phyloP scores from a whole-genome alignment of 2,888 invertebrate genomes.

The Xanthia icteritia region DNA sequence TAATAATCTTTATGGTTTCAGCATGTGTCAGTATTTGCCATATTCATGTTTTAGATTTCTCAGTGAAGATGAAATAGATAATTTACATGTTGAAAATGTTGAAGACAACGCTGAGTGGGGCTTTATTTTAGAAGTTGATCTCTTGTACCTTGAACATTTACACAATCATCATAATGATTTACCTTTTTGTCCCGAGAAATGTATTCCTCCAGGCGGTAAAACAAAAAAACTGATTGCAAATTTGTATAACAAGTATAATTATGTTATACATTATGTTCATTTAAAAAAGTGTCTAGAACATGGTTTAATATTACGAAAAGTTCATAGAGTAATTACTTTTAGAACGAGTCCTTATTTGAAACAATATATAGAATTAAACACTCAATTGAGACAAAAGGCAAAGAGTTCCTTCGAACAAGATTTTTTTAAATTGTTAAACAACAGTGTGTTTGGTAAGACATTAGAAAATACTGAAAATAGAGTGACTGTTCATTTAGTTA shows the following conservation, averaged over 20 bases:
- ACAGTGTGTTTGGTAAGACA: neutral
- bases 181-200: neutral
- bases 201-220: too few species aligned
- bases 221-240: neutral
- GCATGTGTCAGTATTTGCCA: conserved; percentile 12
- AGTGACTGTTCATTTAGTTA: conserved; percentile 12
- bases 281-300: conserved; percentile 4
- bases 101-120: neutral
- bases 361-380: conserved; percentile 11
- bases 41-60: conserved; percentile 14
- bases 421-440: conserved; percentile 14
- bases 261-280: conserved; percentile 6
- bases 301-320: neutral
- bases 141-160: neutral
- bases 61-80: too few species aligned
- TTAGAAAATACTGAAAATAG: conserved; percentile 15
- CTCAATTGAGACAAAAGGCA: neutral
- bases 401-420: conserved; percentile 3
- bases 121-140: conserved; percentile 6
- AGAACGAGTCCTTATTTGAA: neutral
- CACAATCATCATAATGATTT: neutral
- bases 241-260: neutral
- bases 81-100: too few species aligned
- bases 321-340: neutral
- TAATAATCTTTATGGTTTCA: neutral